Base-by-base conservation (phyloP, 2,113 vertebrate genomes). In the Trogon surrucura region DNA sequence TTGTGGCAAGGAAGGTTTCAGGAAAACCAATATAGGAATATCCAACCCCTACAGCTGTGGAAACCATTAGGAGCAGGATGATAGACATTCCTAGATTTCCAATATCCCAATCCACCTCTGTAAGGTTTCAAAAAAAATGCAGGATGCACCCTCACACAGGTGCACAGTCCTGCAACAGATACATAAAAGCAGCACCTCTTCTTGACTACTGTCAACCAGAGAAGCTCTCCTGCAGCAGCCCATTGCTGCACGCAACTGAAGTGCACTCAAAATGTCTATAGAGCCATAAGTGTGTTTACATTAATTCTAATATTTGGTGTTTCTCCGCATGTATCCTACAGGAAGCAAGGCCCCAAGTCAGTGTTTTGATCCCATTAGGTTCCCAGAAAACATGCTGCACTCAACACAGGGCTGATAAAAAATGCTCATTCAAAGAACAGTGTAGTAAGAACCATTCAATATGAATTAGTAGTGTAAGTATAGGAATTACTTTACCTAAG, bases 271-370 rank as follows among this genome's bases (percentile, higher is more conserved):
- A 53, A 47, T 3, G 2, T 16, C 54, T 48, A 34, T 45, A 47
- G 11, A 73, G 20, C 9, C 18, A 12, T 56, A 62, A 71, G 10
- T 6, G 2, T 65, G 4, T 61, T 85, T 64, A 25, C 16, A 44
- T 2, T 29, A 58, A 72, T n/a, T n/a, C 27, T 51, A 48, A 34
- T 11, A 8, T 91, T 73, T 48, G 6, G 9, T 84, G 16, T 5
- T 27, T 54, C 11, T 74, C n/a, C 81, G n/a, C 26, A 44, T 17
- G 11, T 4, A 47, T 36, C 32, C 14, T 66, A 17, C 10, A 79
- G 8, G 3, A 2, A 78, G 5, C 1, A 4, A 58, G 9, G 25
- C 10, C 10, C 7, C 29, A 61, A 8, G 4, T 30, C 29, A 80
- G 44, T 17, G 10, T 64, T 51, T 79, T 6, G 0, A 77, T 29